These are phyloP conservation scores for Phoebastria nigripes DNA, from an alignment of 2,797 vertebrate genomes.

Conservation along the genomic window DNA sequence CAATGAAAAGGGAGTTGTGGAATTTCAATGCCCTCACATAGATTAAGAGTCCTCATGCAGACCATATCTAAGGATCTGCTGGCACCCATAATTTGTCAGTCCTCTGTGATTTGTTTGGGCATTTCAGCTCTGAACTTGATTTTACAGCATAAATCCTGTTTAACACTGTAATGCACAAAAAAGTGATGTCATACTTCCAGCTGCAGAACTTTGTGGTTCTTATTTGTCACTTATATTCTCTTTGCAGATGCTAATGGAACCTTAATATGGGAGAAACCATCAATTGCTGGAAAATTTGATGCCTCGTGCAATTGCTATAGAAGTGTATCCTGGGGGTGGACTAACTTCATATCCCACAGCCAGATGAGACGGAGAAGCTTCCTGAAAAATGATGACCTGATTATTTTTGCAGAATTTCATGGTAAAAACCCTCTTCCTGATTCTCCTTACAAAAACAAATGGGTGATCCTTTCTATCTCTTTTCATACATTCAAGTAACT, in stretches of 20 bases:
- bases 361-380: conserved; percentile 79
- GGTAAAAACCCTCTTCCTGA: conserved; percentile 65
- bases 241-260: conserved; percentile 53
- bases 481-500: not conserved
- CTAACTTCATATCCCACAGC: conserved; percentile 78
- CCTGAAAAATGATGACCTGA: conserved; percentile 87
- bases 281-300: conserved; percentile 69
- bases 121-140: not conserved
- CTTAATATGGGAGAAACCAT: conserved; percentile 81
- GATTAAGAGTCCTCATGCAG: not conserved
- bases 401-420: conserved; percentile 84
- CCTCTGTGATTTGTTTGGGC: not conserved
- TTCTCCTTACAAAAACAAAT: not conserved
- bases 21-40: not conserved
- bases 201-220: not conserved
- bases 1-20: not conserved
- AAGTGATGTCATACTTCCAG: not conserved
- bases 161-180: not conserved
- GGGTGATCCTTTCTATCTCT: not conserved
- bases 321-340: conserved; percentile 71
- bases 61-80: not conserved
- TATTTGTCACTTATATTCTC: not conserved
- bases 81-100: not conserved
- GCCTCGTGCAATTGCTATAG: conserved; percentile 69
- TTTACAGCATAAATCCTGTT: not conserved